Percentiles rank a stretch among this genome's conserved stretches.
These are phyloP conservation scores for Cassiopea xamachana DNA, from an alignment of 30 jellyfish, hydroid and myxozoan genomes.

Conservation along the genomic window DNA sequence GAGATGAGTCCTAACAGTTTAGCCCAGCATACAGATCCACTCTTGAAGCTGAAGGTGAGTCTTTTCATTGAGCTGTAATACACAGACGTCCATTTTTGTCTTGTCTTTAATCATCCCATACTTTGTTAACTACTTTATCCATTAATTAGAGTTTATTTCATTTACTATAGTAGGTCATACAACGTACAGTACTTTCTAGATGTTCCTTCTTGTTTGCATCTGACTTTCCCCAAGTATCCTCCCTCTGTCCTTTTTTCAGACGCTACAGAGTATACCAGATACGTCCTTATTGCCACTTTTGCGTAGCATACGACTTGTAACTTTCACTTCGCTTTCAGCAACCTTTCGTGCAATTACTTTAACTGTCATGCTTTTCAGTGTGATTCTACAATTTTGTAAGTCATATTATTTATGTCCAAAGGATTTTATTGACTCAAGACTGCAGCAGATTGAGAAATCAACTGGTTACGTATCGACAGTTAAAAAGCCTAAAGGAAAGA, in stretches of 20 bases:
- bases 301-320: too few species aligned
- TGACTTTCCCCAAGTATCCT: too few species aligned
- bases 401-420: neutral
- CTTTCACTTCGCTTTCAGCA: too few species aligned
- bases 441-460: constrained; percentile 13
- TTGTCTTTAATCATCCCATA: neutral
- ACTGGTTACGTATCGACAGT: constrained; percentile 12
- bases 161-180: too few species aligned
- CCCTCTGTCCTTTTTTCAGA: too few species aligned
- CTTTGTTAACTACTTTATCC: neutral
- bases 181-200: too few species aligned
- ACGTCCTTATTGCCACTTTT: too few species aligned
- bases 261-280: too few species aligned
- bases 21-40: constrained; percentile 29
- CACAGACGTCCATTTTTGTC: neutral
- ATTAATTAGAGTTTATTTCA: too few species aligned
- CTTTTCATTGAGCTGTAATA: neutral
- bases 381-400: neutral
- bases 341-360: neutral
- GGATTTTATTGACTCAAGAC: constrained; percentile 44
- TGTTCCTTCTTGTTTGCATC: too few species aligned
- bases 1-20: constrained; percentile 68
- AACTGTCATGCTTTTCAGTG: neutral
- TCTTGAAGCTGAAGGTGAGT: constrained; percentile 11
- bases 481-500: constrained; percentile 12